These are phyloP conservation scores for Andrena flavipes DNA, from an alignment of 2,888 invertebrate genomes.

Conservation along the genomic window DNA sequence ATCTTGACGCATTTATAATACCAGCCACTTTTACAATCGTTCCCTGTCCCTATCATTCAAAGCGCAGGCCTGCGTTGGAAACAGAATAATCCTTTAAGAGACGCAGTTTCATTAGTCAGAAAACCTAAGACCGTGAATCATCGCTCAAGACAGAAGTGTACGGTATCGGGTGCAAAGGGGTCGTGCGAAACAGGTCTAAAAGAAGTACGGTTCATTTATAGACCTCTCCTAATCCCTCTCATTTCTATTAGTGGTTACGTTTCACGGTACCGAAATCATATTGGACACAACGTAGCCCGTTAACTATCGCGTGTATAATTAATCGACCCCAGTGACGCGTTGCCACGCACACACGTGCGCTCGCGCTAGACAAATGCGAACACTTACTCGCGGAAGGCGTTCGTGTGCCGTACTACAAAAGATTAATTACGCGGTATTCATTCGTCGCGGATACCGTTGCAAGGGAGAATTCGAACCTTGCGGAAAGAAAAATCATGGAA, in stretches of 20 bases:
- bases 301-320: conserved; percentile 50
- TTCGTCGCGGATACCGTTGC: conserved; percentile 30
- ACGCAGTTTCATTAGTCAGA: conserved; percentile 66
- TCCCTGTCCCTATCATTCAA: conserved; percentile 20
- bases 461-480: conserved; percentile 18
- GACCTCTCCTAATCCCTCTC: conserved; percentile 43
- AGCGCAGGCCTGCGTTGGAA: conserved; percentile 29
- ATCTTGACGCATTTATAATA: conserved; percentile 57
- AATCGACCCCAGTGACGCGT: conserved; percentile 56
- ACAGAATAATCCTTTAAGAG: conserved; percentile 49
- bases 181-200: conserved; percentile 71
- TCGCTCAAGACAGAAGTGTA: conserved; percentile 61
- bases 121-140: conserved; percentile 67
- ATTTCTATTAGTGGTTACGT: conserved; percentile 18
- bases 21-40: conserved; percentile 29
- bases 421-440: conserved; percentile 12
- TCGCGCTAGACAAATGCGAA: conserved; percentile 42
- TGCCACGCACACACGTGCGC: conserved; percentile 15
- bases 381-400: background rate
- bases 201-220: conserved; percentile 66
- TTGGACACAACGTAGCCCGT: conserved; percentile 50
- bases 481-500: conserved; percentile 34
- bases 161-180: conserved; percentile 73
- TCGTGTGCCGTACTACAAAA: conserved; percentile 16
- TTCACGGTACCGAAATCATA: conserved; percentile 54